Evolutionary conservation across 37 sponge, comb jelly and placozoan genomes (phyloP).

Genomic region (Aplysina aerophoba): DNA sequence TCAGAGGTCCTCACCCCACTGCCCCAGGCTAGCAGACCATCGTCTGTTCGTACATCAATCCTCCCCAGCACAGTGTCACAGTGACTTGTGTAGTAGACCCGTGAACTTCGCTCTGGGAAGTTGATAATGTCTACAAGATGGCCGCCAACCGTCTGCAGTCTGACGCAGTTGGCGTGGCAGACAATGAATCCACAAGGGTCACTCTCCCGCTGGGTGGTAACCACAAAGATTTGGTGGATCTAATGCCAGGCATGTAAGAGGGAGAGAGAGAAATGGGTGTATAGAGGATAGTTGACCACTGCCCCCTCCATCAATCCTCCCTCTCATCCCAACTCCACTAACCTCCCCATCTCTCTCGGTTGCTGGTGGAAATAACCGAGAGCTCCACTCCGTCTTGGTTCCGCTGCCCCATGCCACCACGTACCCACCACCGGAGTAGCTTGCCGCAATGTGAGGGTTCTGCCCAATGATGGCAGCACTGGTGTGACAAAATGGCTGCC

Average conservation of each 20-base stretch:
- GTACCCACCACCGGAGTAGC: neutral
- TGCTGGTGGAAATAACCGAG: too few species aligned
- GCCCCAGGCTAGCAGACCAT: conserved; percentile 6
- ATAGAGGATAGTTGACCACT: too few species aligned
- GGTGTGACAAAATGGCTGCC: conserved; percentile 8
- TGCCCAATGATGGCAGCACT: neutral
- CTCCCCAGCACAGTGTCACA: neutral
- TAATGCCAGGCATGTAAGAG: too few species aligned
- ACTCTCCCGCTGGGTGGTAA: neutral
- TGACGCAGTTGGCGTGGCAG: neutral
- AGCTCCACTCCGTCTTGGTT: too few species aligned
- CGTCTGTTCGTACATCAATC: neutral
- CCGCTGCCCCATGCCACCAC: too few species aligned
- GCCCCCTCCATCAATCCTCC: too few species aligned
- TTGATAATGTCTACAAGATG: neutral
- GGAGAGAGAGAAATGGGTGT: too few species aligned
- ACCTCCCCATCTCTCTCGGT: too few species aligned
- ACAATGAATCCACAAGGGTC: conserved; percentile 13
- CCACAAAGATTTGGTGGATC: conserved; percentile 21
- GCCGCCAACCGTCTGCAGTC: neutral
- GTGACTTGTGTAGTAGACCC: neutral
- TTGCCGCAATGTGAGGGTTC: neutral
- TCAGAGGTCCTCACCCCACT: conserved; percentile 20
- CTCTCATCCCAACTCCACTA: too few species aligned
- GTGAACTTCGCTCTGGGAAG: neutral